phyloP scores from a whole-genome alignment of 2,888 invertebrate species.

The Odontocerum albicorne region DNA sequence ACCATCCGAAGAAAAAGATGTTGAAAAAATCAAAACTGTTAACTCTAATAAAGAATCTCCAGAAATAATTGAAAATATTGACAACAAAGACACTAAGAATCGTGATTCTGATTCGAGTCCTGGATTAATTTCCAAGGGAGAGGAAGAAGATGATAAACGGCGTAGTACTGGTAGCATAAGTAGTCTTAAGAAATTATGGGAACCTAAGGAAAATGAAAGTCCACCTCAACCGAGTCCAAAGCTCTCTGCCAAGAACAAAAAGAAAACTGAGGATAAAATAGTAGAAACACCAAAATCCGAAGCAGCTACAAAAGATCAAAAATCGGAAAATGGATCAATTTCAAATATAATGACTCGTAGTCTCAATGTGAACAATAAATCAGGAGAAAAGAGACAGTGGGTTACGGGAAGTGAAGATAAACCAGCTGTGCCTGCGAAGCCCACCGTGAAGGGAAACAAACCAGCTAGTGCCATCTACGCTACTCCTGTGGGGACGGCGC shows the following conservation, averaged over 20 bases:
- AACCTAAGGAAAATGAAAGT: slow-evolving; percentile 66
- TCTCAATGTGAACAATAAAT: slow-evolving; percentile 32
- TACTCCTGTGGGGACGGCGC: slow-evolving; percentile 76
- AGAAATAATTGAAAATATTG: slow-evolving; percentile 43
- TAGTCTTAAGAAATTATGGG: slow-evolving; percentile 91
- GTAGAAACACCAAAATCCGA: slow-evolving; percentile 36
- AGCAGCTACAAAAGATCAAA: slow-evolving; percentile 33
- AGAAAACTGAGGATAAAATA: slow-evolving; percentile 38
- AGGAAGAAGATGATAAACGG: slow-evolving; percentile 80
- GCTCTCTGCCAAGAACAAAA: slow-evolving; percentile 54
- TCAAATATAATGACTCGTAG: slow-evolving; percentile 34
- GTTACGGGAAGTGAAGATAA: slow-evolving; percentile 57
- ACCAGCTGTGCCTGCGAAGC: slow-evolving; percentile 71
- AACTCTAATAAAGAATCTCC: slow-evolving; percentile 39
- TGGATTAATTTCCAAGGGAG: slow-evolving; percentile 45
- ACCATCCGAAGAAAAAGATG: slow-evolving; percentile 42
- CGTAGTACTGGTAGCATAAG: slow-evolving; percentile 92
- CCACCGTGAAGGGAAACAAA: slow-evolving; percentile 64
- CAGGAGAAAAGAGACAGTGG: slow-evolving; percentile 55
- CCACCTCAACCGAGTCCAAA: slow-evolving; percentile 68
- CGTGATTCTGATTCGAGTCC: slow-evolving; percentile 37
- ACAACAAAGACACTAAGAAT: slow-evolving; percentile 44
- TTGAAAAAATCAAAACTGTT: slow-evolving; percentile 42
- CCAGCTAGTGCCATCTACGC: slow-evolving; percentile 73
- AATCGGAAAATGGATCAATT: slow-evolving; percentile 27